Percentiles rank a stretch among this genome's conserved stretches.
phyloP scores from a whole-genome alignment of 2,888 invertebrate genomes.

The Pogonocherus hispidulus region DNA sequence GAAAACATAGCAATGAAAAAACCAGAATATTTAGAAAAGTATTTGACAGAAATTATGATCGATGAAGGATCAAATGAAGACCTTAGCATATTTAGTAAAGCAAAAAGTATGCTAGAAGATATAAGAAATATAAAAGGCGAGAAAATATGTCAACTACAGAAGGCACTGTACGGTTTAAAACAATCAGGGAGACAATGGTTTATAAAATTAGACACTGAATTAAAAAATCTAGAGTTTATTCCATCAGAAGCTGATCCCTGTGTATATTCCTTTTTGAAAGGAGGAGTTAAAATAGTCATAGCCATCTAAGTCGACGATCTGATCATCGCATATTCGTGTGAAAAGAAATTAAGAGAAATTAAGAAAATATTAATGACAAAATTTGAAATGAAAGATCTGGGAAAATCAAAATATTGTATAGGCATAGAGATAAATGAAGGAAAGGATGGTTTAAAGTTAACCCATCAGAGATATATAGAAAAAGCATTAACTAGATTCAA shows the following conservation, averaged over 20 bases:
- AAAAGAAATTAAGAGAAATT: background rate
- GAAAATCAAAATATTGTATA: background rate
- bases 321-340: background rate
- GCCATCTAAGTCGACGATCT: background rate
- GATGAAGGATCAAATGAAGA: too few species aligned
- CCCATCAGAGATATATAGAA: background rate
- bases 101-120: background rate
- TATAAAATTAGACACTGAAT: conserved; percentile 1
- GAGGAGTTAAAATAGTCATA: background rate
- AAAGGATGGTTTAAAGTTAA: background rate
- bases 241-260: conserved; percentile 10
- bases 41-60: too few species aligned
- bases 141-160: conserved; percentile 4
- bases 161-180: conserved; percentile 10
- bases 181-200: conserved; percentile 13
- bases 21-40: background rate
- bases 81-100: too few species aligned
- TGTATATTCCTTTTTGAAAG: background rate
- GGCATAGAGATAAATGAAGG: background rate
- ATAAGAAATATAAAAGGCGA: background rate
- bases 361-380: background rate
- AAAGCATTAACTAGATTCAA: background rate
- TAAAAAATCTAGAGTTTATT: background rate
- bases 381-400: background rate
- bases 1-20: background rate